Percentiles rank a stretch among this genome's conserved stretches.
Conservation (phyloP, 2,797 vertebrate genomes). For the Poeciliopsis infans region DNA sequence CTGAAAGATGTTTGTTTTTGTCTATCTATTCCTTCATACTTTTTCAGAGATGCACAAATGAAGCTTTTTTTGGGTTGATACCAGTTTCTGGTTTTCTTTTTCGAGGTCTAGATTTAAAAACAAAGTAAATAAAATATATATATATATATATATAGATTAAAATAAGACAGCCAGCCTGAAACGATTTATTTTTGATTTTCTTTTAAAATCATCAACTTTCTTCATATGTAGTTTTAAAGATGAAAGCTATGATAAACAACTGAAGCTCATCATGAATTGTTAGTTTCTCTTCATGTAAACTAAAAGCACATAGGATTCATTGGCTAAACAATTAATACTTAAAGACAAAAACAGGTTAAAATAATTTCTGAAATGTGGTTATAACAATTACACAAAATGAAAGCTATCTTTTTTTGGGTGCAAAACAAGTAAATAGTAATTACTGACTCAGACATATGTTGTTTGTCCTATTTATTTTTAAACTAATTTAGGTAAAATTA, state of each 20-base stretch:
- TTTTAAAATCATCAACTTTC: not conserved
- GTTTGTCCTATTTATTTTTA: not conserved
- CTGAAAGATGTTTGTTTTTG: not conserved
- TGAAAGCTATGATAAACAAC: not conserved
- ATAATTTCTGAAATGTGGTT: not conserved
- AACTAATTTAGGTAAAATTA: not conserved
- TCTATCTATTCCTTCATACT: not conserved
- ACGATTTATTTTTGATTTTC: not conserved
- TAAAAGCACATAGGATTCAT: not conserved
- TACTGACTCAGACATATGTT: not conserved
- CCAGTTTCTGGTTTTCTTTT: not conserved
- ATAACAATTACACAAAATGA: not conserved
- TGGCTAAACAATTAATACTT: not conserved
- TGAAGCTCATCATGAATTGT: not conserved
- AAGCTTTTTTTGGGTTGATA: not conserved
- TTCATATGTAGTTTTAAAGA: not conserved
- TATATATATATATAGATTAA: not conserved
- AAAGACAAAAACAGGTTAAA: not conserved
- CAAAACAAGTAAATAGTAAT: not conserved
- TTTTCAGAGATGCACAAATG: not conserved
- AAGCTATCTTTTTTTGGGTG: not conserved
- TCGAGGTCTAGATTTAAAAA: not conserved
- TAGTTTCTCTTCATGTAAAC: not conserved
- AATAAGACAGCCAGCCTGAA: not conserved
- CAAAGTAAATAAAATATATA: not conserved